Evolutionary conservation across 2,113 vertebrate species (phyloP).

Genomic region (Dryoscopus gambensis): DNA sequence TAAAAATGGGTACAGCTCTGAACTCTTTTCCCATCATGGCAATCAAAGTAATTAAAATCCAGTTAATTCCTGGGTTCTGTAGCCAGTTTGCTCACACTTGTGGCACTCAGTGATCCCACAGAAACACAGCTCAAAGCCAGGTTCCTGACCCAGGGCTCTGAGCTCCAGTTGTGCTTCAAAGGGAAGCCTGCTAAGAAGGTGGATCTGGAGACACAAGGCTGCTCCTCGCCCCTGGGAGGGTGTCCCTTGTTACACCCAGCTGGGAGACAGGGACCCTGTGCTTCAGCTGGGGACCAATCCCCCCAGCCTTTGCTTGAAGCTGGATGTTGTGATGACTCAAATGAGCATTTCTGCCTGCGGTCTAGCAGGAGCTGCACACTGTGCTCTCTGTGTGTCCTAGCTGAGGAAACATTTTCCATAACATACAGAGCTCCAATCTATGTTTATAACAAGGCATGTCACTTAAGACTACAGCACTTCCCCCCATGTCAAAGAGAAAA

Average conservation of each 20-base stretch:
- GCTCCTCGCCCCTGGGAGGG: not conserved
- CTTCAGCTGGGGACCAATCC: not conserved
- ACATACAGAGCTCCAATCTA: not conserved
- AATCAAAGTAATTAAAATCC: not conserved
- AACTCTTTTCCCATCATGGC: not conserved
- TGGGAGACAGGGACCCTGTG: not conserved
- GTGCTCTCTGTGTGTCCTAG: not conserved
- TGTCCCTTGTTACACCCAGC: not conserved
- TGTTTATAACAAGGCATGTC: not conserved
- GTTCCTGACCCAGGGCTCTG: not conserved
- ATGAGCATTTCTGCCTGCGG: not conserved
- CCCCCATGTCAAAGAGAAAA: not conserved
- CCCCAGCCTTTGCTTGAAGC: not conserved
- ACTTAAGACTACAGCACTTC: not conserved
- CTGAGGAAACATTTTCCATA: not conserved
- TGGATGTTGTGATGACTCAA: not conserved
- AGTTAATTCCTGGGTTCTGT: accelerated
- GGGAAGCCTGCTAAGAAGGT: not conserved
- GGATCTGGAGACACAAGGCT: not conserved
- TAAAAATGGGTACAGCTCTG: not conserved
- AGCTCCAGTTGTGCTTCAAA: not conserved
- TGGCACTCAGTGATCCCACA: not conserved
- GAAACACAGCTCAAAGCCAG: not conserved
- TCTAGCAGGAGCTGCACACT: not conserved
- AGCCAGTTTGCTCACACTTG: not conserved